Conservation (phyloP, 2,113 vertebrate genomes). For the Rhabdomys dilectus region DNA sequence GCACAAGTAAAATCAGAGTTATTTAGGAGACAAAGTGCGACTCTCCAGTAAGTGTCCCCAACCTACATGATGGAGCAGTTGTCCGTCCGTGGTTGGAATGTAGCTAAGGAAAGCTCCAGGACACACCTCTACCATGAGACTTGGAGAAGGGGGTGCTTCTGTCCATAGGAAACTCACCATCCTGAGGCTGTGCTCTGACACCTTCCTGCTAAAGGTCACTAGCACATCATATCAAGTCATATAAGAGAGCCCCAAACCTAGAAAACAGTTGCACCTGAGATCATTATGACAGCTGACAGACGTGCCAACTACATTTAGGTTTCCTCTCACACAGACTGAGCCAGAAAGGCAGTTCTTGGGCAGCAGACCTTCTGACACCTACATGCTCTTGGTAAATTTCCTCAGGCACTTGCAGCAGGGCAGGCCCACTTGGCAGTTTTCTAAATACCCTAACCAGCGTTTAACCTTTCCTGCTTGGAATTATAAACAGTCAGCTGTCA, state of each 20-base stretch:
- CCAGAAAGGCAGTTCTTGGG: constrained; percentile 56
- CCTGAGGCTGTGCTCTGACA: neutral
- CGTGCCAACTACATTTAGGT: constrained; percentile 7
- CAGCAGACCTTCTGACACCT: neutral
- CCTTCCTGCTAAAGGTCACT: neutral
- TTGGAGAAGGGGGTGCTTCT: neutral
- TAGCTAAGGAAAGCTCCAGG: constrained; percentile 27
- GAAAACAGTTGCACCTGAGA: constrained; percentile 25
- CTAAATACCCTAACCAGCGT: constrained; percentile 46
- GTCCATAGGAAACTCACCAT: neutral
- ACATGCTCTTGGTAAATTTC: constrained; percentile 15
- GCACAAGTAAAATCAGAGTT: constrained; percentile 81
- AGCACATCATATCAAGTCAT: neutral
- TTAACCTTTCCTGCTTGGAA: constrained; percentile 36
- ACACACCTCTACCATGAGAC: neutral
- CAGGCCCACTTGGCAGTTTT: constrained; percentile 33
- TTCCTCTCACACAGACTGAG: constrained; percentile 19
- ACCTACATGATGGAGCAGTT: constrained; percentile 56
- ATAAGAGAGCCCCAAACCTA: constrained; percentile 35
- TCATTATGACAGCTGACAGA: neutral
- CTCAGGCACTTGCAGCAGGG: constrained; percentile 49
- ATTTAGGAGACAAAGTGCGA: constrained; percentile 72
- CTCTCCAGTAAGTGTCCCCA: constrained; percentile 59
- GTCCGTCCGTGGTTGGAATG: neutral
- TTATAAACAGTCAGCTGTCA: constrained; percentile 35